Conservation (phyloP, 92 coral and sea anemone species). For the Epizoanthus ramosus region DNA sequence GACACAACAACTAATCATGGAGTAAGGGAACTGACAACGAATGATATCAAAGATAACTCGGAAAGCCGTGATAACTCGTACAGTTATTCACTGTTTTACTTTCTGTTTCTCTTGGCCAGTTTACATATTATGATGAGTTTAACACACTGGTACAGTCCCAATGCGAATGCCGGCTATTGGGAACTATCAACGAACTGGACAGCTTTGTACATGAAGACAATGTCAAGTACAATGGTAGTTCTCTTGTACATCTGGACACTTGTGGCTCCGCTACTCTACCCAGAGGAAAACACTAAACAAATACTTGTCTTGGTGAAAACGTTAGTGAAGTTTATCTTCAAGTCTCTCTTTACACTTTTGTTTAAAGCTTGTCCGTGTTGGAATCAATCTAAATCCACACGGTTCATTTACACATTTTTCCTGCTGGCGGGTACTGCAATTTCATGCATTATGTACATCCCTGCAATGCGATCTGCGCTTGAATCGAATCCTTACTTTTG, state of each 20-base stretch:
- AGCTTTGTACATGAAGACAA: constrained; percentile 67
- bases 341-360: constrained; percentile 60
- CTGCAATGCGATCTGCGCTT: constrained; percentile 72
- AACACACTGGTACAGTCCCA: constrained; percentile 56
- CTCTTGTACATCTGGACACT: constrained; percentile 75
- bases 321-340: constrained; percentile 63
- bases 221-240: constrained; percentile 53
- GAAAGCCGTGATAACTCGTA: not conserved
- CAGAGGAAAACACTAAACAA: constrained; percentile 61
- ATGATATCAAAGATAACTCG: not conserved
- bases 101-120: constrained; percentile 51
- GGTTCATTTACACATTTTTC: constrained; percentile 81
- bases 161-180: constrained; percentile 29
- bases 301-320: constrained; percentile 62
- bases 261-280: constrained; percentile 69
- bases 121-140: constrained; percentile 61
- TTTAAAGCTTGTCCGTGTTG: constrained; percentile 78
- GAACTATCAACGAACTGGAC: constrained; percentile 59
- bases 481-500: constrained; percentile 84
- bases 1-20: not conserved
- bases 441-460: constrained; percentile 79
- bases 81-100: constrained; percentile 57
- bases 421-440: constrained; percentile 71
- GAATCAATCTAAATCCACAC: constrained; percentile 78
- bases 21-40: not conserved